Evolutionary conservation across 2,113 vertebrate genomes (phyloP), one percentile per base, ranked within the genome.

Genomic region (Syngnathoides biaculeatus): DNA sequence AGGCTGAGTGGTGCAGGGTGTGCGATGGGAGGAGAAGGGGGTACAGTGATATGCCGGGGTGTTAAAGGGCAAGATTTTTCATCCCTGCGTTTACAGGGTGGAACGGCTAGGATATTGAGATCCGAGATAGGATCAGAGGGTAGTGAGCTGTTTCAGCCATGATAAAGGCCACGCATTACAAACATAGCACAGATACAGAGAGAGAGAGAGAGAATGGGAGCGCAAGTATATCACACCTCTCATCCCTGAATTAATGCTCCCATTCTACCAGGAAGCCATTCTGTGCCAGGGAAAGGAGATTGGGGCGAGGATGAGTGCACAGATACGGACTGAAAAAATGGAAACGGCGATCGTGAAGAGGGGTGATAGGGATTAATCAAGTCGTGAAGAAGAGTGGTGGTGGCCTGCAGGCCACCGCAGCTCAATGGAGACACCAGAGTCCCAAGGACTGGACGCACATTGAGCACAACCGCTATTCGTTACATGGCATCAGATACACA

Each of bases 211-310:
- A 75, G 75, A 78, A 53, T 27, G 48, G 64, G 62, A 74, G 65
- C 85, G 73, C 67, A 72, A 84, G 74, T 85, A 76, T 79, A 90
- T 90, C 86, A 75, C 84, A 87, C 85, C 82, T 87, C 83, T 88
- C 89, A 88, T 88, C 89, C 86, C 83, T 87, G 89, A 90, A 91
- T 89, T 89, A 92, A 89, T 90, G 87, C 86, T 75, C 85, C 80
- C 85, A 87, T 84, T 83, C 85, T 89, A 80, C 80, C 81, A 86
- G 86, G 88, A 87, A 89, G 82, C 84, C 81, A 84, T 89, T 88
- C 88, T 70, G 80, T 88, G 85, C 87, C 87, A 87, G 78, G 75
- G 81, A 85, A 80, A 89, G 77, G 76, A 89, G 88, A 90, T 89
- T 89, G 88, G 80, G 86, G 80, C 85, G 79, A 77, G 86, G 78